These are phyloP conservation scores for Rhabdophis nuchalis DNA, from an alignment of 2,797 vertebrate species.

Conservation along the genomic window DNA sequence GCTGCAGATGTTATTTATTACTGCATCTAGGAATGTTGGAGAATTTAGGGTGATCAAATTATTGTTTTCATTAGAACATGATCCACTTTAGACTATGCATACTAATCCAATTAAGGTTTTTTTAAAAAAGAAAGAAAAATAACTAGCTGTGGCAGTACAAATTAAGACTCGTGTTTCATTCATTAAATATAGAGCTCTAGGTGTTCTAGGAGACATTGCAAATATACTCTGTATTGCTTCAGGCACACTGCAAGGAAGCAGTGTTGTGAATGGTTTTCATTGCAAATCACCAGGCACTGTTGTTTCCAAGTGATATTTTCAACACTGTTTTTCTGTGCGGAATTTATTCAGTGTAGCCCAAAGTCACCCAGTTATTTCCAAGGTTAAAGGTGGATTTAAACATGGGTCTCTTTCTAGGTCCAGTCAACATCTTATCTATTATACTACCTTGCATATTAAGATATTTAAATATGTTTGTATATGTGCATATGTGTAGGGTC, in stretches of 20 bases:
- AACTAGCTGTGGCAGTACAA: not conserved
- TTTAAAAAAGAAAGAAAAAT: not conserved
- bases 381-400: not conserved
- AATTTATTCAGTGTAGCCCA: not conserved
- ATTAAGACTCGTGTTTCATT: not conserved
- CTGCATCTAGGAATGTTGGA: not conserved
- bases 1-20: not conserved
- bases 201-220: not conserved
- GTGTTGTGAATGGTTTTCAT: not conserved
- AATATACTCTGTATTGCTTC: not conserved
- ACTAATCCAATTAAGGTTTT: not conserved
- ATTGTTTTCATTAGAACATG: not conserved
- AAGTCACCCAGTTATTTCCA: not conserved
- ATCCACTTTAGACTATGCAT: not conserved
- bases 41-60: not conserved
- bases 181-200: not conserved
- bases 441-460: not conserved
- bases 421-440: not conserved
- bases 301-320: not conserved
- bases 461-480: not conserved
- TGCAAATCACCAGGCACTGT: not conserved
- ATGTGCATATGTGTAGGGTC: not conserved
- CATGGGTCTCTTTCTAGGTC: not conserved
- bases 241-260: not conserved
- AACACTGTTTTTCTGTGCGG: not conserved